phyloP scores from a whole-genome alignment of 2,113 vertebrate species.

The Channa argus region DNA sequence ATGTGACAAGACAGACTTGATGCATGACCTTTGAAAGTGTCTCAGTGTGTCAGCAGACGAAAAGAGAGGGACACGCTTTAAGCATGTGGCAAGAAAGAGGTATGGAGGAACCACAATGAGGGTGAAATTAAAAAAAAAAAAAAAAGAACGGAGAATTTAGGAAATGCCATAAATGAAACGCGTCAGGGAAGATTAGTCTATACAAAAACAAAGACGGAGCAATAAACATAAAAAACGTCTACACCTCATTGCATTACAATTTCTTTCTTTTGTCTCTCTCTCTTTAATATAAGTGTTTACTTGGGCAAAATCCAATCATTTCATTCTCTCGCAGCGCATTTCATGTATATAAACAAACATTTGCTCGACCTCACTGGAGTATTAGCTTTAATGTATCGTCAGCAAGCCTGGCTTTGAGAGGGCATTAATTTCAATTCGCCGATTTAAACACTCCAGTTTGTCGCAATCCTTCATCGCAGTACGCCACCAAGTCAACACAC shows the following conservation, averaged over 20 bases:
- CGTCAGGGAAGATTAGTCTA: conserved; percentile 43
- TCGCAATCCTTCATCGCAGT: conserved; percentile 91
- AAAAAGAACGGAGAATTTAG: neutral
- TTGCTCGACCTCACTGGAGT: conserved; percentile 91
- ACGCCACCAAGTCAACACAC: conserved; percentile 82
- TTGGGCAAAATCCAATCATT: conserved; percentile 78
- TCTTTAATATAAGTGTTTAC: conserved; percentile 73
- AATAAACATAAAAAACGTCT: conserved; percentile 42
- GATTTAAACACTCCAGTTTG: conserved; percentile 96
- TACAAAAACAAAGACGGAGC: conserved; percentile 46
- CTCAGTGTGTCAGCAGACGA: conserved; percentile 62
- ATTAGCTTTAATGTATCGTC: conserved; percentile 93
- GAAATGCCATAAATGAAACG: conserved; percentile 38
- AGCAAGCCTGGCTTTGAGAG: conserved; percentile 90
- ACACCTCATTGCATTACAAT: conserved; percentile 59
- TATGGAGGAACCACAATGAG: neutral
- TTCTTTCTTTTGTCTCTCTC: conserved; percentile 61
- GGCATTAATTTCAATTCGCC: conserved; percentile 98
- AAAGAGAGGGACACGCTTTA: conserved; percentile 37
- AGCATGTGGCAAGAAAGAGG: conserved; percentile 25
- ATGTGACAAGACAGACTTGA: conserved; percentile 78
- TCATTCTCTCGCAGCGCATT: conserved; percentile 79
- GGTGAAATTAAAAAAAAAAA: neutral
- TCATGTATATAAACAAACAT: conserved; percentile 94
- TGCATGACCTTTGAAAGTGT: conserved; percentile 76